Base-by-base conservation (phyloP, 2,113 vertebrate genomes). In the Grallaria varia region DNA sequence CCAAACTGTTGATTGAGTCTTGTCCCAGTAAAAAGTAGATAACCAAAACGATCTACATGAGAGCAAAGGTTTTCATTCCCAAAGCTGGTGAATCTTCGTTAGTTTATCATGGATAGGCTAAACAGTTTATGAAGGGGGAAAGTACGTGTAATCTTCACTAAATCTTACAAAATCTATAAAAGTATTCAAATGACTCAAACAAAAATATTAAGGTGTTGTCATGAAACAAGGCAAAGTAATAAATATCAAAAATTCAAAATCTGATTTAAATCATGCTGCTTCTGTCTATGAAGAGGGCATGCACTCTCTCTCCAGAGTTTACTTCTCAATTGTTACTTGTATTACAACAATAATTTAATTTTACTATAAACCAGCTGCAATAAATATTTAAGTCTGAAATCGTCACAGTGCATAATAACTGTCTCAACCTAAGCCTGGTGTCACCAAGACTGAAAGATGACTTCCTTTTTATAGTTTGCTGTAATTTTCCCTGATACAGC, bases 31-130 rank as follows among this genome's bases (percentile, higher is more conserved):
- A 87, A 93, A 95, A 94, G 15, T 7, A 79, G 49, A 28, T 87
- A 82, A 91, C 27, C 52, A 76, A 94, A 96, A 74, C 78, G 84
- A 60, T 82, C 69, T 75, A 59, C 68, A 87, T 47, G 81, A 56
- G 52, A 89, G 56, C 44, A 84, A 84, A 91, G 33, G 8, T 72
- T 95, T 93, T 94, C 35, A 82, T 94, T 95, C 58, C 52, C 81
- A 53, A 69, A 87, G 83, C 21, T 89, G 66, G 49, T 87, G 44
- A 81, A 87, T 64, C 62, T 93, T 87, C 64, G 33, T 89, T 87
- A 55, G 40, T 91, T 94, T 94, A 91, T 89, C 84, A 40, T 55
- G 42, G 40, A 19, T 42, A 87, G 42, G 72, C 84, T 97, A 93
- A 95, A 93, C 69, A 87, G 69, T 93, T 94, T 91, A 49, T 82